Conservation (phyloP, 2,797 vertebrate genomes). For the Lithobates sylvaticus region DNA sequence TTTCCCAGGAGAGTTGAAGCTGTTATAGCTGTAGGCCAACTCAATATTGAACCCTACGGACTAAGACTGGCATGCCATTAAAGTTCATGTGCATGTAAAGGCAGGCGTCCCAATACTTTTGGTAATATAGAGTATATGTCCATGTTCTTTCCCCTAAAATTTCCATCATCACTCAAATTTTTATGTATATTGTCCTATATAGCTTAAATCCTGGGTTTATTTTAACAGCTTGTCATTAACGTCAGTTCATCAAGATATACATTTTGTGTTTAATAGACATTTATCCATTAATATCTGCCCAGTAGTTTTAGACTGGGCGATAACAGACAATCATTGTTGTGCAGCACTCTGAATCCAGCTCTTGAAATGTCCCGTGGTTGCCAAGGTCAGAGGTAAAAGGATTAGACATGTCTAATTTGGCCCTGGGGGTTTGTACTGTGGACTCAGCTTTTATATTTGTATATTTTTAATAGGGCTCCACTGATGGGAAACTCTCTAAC, state of each 20-base stretch:
- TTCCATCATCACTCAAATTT: neutral
- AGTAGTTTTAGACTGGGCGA: conserved; percentile 37
- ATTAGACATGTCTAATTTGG: conserved; percentile 62
- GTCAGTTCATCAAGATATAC: conserved; percentile 34
- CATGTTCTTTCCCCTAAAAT: neutral
- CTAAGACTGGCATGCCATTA: no score
- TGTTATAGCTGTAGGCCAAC: no score
- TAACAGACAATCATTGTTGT: conserved; percentile 57
- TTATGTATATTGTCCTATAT: neutral
- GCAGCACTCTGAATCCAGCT: conserved; percentile 44
- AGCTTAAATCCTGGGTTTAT: conserved; percentile 6
- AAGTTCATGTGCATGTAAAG: no score
- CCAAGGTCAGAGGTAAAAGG: conserved; percentile 62
- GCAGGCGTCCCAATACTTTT: no score
- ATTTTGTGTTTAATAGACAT: conserved; percentile 44
- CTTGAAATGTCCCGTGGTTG: conserved; percentile 51
- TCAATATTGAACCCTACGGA: no score
- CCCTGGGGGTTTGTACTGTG: conserved; percentile 59
- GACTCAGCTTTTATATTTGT: conserved; percentile 58
- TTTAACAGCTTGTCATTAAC: conserved; percentile 35
- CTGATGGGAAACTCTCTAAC: conserved; percentile 59
- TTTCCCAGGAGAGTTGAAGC: no score
- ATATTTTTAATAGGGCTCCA: conserved; percentile 60
- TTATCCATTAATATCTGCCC: conserved; percentile 46
- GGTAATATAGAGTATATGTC: neutral